Evolutionary conservation across 1,140 invertebrate genomes (phyloP).

Genomic region (Cydia splendana): DNA sequence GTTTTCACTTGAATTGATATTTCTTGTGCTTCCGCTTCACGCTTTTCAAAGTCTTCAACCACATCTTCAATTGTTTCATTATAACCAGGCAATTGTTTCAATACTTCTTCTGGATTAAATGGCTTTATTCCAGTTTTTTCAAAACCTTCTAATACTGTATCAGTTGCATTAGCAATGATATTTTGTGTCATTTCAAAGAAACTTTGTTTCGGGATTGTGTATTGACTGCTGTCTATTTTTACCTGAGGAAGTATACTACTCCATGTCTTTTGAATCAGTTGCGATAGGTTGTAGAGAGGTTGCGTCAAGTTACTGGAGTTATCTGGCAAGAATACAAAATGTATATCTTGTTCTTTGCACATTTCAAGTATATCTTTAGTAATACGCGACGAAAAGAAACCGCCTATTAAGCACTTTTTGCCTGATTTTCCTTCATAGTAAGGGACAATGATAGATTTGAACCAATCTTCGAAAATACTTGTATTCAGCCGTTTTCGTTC

Average conservation of each 20-base stretch:
- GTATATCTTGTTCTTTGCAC: neutral
- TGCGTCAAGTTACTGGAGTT: neutral
- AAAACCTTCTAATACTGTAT: neutral
- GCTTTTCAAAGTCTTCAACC: neutral
- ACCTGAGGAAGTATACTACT: neutral
- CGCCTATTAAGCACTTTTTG: neutral
- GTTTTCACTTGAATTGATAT: neutral
- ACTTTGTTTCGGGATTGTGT: neutral
- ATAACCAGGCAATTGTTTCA: neutral
- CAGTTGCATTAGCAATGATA: neutral
- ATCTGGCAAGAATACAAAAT: neutral
- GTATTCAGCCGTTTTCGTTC: neutral
- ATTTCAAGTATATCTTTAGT: slow-evolving; percentile 9
- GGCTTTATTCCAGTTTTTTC: neutral
- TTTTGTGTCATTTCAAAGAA: neutral
- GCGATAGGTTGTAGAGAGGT: neutral
- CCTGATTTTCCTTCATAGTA: slow-evolving; percentile 9
- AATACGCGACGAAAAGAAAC: slow-evolving; percentile 11
- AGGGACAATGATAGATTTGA: neutral
- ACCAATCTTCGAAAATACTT: slow-evolving; percentile 7
- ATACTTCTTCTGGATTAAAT: neutral
- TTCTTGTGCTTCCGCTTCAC: neutral
- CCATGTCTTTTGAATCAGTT: neutral
- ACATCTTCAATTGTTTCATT: slow-evolving; percentile 9
- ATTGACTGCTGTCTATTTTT: neutral